Base-by-base conservation (phyloP, 2,797 vertebrate species). In the Perodicticus potto region DNA sequence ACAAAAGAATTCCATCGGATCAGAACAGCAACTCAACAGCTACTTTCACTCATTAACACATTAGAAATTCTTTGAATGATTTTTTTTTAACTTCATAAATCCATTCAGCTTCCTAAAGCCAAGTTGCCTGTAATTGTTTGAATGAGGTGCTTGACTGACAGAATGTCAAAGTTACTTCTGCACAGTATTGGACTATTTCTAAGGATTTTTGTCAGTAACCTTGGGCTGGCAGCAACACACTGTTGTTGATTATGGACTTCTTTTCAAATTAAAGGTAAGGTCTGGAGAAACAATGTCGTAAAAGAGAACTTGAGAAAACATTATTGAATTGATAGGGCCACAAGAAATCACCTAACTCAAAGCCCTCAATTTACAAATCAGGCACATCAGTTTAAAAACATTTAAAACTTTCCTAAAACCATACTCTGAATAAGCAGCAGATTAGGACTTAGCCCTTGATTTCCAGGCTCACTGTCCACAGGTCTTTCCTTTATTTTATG, bases 281-380 rank as follows among this genome's bases (percentile, higher is more conserved):
- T 82, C 78, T 67, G 43, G n/a, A 90, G 85, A 92, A 83, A 78
- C 16, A 14, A 49, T 2, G 11, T 0, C 20, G 53, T 73, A 40
- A 82, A 89, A 82, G 63, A 84, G 37, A 91, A 57, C n/a, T n/a
- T 45, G 40, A 86, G 74, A 91, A 89, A 73, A 92, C 80, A 82
- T 0, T 83, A 77, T 5, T 32, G 49, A 89, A 93, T 40, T 53
- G 25, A 94, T 22, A 81, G 11, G 65, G 89, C 84, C 40, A 43
- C 74, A 32, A 63, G 86, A 92, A 86, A 91, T 61, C 74, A 83
- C 32, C 70, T 49, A 74, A 81, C 37, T 91, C 81, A 90, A 96
- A 94, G 69, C 53, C 61, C 84, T 95, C 86, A 67, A 65, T 85
- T 92, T 90, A 95, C 45, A 87, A 94, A 78, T 7, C 32, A 89